Evolutionary conservation across 2,797 vertebrate genomes (phyloP), one percentile per base, ranked within the genome.

Genomic region (Anas bernieri): DNA sequence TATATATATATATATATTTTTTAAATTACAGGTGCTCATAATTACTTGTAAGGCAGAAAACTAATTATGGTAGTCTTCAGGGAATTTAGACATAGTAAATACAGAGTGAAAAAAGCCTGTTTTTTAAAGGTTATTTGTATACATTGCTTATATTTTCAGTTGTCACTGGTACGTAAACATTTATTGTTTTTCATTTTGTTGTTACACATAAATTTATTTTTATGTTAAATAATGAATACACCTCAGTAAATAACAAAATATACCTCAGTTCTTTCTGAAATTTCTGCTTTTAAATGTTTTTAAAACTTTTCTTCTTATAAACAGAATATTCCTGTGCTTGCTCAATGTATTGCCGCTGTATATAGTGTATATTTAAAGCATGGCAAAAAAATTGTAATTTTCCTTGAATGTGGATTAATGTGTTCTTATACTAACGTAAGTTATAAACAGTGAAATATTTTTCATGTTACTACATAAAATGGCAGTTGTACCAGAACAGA

Each of bases 1-100:
- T 50, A 50, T 50, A 25, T 50, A 26, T 93, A 50, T 95, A 37
- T 35, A 35, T 35, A 7, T 35, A 7, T 35, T 88, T 79, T 95
- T 95, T 91, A 94, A 94, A 86, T 93, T 95, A 81, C 92, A 96
- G 86, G 96, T 93, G 89, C 92, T 95, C 54, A 55, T 95, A 96
- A 97, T 92, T 89, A 96, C 90, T 97, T 96, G 77, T 96, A 95
- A 91, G 77, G 90, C 56, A 96, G 91, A 87, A 92, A 93, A 89
- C 72, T 94, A 94, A 96, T 96, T 97, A 86, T 67, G 79, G n/a
- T 70, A 75, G 70, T 90, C 95, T 93, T 96, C 56, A 89, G 95
- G 86, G 91, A 97, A 64, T 54, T 86, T 43, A 82, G 93, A 83
- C 77, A 77, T 58, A 72, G 76, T 88, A 96, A 94, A 95, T 82